These are phyloP conservation scores for Dasypogon diadema DNA, from an alignment of 2,888 invertebrate species.

Conservation along the genomic window DNA sequence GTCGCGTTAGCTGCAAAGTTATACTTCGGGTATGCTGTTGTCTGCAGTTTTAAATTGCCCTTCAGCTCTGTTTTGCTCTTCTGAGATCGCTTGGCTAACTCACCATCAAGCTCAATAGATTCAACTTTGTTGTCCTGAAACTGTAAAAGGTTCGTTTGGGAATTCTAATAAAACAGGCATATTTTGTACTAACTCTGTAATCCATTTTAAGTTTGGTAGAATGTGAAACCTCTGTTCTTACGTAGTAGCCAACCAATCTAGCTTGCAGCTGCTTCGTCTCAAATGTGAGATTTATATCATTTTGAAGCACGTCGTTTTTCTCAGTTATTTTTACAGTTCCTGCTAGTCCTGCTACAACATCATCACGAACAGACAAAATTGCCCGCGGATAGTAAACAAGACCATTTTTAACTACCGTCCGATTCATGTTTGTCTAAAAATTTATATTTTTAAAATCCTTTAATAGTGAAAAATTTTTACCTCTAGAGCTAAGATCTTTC, in stretches of 20 bases:
- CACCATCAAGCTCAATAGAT: constrained; percentile 69
- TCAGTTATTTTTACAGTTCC: constrained; percentile 74
- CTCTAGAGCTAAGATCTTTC: constrained; percentile 64
- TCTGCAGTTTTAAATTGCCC: constrained; percentile 77
- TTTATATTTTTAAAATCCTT: neutral
- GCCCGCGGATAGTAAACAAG: constrained; percentile 78
- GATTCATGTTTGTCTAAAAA: constrained; percentile 69
- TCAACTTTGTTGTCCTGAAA: constrained; percentile 66
- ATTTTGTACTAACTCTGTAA: constrained; percentile 73
- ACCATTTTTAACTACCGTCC: constrained; percentile 71
- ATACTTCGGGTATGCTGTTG: constrained; percentile 81
- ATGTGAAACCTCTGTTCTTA: constrained; percentile 66
- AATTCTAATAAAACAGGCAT: no score
- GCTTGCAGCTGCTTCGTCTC: constrained; percentile 83
- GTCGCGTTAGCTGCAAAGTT: constrained; percentile 76
- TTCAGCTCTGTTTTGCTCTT: constrained; percentile 67
- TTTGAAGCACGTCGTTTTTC: constrained; percentile 80
- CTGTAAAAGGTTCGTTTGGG: no score
- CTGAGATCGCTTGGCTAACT: constrained; percentile 69
- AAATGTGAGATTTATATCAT: constrained; percentile 81
- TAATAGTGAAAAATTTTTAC: constrained; percentile 43
- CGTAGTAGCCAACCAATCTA: constrained; percentile 79
- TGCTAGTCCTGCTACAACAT: constrained; percentile 76
- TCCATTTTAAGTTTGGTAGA: constrained; percentile 66
- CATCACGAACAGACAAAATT: constrained; percentile 79